phyloP scores from a whole-genome alignment of 92 coral and sea anemone genomes.

The Epizoanthus ramosus region DNA sequence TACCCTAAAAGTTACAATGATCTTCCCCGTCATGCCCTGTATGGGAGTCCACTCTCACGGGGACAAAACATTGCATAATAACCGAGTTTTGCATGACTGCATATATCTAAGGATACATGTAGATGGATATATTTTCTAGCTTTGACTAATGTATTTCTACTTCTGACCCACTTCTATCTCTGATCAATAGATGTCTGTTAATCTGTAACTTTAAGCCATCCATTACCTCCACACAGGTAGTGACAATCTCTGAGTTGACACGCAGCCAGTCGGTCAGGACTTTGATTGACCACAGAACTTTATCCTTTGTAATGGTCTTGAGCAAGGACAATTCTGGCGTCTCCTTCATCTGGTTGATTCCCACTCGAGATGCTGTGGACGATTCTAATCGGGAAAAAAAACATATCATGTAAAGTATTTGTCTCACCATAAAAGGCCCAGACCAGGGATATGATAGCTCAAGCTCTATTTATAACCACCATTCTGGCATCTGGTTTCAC shows the following conservation, averaged over 20 bases:
- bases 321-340: constrained; percentile 56
- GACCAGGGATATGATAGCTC: too few relatives aligned
- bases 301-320: constrained; percentile 70
- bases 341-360: constrained; percentile 73
- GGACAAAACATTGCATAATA: too few relatives aligned
- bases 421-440: too few relatives aligned
- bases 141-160: background rate
- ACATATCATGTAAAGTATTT: background rate
- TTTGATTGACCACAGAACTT: constrained; percentile 83
- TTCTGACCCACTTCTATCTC: background rate
- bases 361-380: constrained; percentile 76
- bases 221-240: constrained; percentile 92
- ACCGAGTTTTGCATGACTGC: too few relatives aligned
- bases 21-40: too few relatives aligned
- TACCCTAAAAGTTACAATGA: too few relatives aligned
- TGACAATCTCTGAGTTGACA: constrained; percentile 78
- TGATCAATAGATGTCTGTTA: background rate
- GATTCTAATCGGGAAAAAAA: constrained; percentile 55
- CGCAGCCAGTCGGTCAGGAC: constrained; percentile 92
- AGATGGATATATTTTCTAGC: too few relatives aligned
- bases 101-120: too few relatives aligned
- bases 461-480: too few relatives aligned
- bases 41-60: too few relatives aligned
- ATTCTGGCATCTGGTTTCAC: too few relatives aligned
- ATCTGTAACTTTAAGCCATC: too few relatives aligned